Percentiles rank a stretch among this genome's conserved stretches.
Conservation (phyloP, 2,888 invertebrate genomes). For the Drosophila suboccidentalis region DNA sequence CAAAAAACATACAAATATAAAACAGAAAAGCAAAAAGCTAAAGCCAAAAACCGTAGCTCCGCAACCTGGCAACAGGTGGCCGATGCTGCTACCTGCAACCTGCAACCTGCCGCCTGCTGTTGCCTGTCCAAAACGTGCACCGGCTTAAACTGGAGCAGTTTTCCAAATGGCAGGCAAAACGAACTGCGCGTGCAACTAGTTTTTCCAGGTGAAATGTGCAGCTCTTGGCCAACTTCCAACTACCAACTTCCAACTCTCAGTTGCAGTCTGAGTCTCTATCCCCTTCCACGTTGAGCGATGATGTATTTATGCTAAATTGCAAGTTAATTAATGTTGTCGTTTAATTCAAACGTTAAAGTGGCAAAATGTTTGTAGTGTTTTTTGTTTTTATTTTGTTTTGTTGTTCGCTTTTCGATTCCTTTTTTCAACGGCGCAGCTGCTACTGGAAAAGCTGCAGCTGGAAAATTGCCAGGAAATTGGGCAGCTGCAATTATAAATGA, state of each 20-base stretch:
- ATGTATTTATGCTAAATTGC: constrained; percentile 81
- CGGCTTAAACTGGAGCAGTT: constrained; percentile 81
- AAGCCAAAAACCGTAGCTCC: constrained; percentile 9
- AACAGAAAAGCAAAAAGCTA: constrained; percentile 24
- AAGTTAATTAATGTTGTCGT: constrained; percentile 81
- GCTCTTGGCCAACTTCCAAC: constrained; percentile 18
- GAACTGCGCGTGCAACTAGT: constrained; percentile 51
- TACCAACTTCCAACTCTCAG: constrained; percentile 13
- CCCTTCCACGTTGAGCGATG: constrained; percentile 66
- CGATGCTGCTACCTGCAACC: constrained; percentile 26
- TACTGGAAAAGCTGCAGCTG: constrained; percentile 49
- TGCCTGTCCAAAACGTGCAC: constrained; percentile 77
- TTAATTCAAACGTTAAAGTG: constrained; percentile 78
- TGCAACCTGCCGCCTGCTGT: constrained; percentile 29
- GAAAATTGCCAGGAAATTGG: constrained; percentile 64
- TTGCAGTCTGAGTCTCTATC: constrained; percentile 9
- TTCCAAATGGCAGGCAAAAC: constrained; percentile 67
- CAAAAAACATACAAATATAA: constrained; percentile 33
- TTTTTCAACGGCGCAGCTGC: constrained; percentile 46
- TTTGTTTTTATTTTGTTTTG: not conserved
- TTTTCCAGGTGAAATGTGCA: constrained; percentile 66
- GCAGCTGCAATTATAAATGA: constrained; percentile 39
- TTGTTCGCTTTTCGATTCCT: constrained; percentile 3
- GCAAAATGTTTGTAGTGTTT: constrained; percentile 65
- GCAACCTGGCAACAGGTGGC: constrained; percentile 59